Base-by-base conservation (phyloP, 2,888 invertebrate species). In the Acrobasis consociella region DNA sequence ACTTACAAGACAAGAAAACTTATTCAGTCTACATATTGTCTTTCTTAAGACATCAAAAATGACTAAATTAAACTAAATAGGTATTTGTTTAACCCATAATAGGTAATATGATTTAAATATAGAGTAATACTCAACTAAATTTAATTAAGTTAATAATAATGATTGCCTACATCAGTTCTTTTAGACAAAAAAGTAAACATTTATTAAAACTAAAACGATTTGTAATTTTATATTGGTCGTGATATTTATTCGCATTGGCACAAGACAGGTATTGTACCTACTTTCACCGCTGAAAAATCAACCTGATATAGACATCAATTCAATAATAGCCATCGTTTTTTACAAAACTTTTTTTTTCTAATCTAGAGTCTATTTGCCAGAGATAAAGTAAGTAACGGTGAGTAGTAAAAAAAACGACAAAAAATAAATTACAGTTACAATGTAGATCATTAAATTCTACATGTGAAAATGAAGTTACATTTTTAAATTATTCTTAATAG, bases 21-120 rank as follows among this genome's bases (percentile, higher is more conserved):
- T 87, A 86, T 87, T 89, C 89, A 91, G 90, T 91, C 89, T 89
- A 90, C 53, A 42, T 86, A 89, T 88, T 87, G 90, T 89, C 90
- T 91, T 89, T 88, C 74, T 76, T 83, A 74, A 86, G 88, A 89
- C 88, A 87, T 82, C 67, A 74, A 82, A 85, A 79, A 76, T 85
- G 82, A 87, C 84, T 85, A 86, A 82, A 80, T 81, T 84, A 83
- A 77, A 75, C 69, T 70, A 71, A 69, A 68, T 67, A 5, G 31
- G 31, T 31, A 68, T 31, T 69, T 62, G 65, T 77, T 75, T 81
- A 78, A 82, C 78, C 80, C 78, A 81, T 80, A 67, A 78, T 22
- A 70, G 73, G 75, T 77, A 82, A 76, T 73, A 72, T 72, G 9
- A 72, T 81, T 79, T 76, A 70, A 73, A 73, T 74, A 75, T 62